A percentile compares a stretch with the other conserved stretches of the same genome.
Conservation (phyloP, 2,113 vertebrate genomes). For the Rhinopomastus cyanomelas region DNA sequence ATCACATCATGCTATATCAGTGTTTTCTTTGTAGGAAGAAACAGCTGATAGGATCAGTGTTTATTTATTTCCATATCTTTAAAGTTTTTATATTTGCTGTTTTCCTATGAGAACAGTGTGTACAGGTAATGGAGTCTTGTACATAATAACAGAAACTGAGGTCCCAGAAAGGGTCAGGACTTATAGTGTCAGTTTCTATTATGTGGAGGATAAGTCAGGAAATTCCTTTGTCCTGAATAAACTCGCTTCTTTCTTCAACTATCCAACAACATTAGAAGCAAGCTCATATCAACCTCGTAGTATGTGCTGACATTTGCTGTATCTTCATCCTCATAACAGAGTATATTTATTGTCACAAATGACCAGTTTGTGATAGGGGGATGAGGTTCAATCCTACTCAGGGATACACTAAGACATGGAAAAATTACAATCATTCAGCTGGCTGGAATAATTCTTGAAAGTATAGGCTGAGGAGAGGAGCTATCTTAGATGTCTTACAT, state of each 20-base stretch:
- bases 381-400: not conserved
- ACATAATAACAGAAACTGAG: not conserved
- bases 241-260: not conserved
- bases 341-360: not conserved
- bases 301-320: not conserved
- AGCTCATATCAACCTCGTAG: not conserved
- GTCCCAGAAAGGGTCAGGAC: not conserved
- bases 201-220: not conserved
- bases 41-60: not conserved
- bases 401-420: not conserved
- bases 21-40: not conserved
- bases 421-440: not conserved
- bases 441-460: not conserved
- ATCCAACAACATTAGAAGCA: not conserved
- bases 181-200: not conserved
- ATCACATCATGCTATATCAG: not conserved
- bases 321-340: not conserved
- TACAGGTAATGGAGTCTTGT: not conserved
- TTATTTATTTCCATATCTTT: conserved; percentile 2
- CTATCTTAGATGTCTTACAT: not conserved
- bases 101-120: not conserved
- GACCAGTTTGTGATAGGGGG: not conserved
- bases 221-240: not conserved
- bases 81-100: not conserved
- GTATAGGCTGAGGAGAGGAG: not conserved